Evolutionary conservation across 2,113 vertebrate genomes (phyloP), one percentile per base, ranked within the genome.

Genomic region (Hucho hucho): DNA sequence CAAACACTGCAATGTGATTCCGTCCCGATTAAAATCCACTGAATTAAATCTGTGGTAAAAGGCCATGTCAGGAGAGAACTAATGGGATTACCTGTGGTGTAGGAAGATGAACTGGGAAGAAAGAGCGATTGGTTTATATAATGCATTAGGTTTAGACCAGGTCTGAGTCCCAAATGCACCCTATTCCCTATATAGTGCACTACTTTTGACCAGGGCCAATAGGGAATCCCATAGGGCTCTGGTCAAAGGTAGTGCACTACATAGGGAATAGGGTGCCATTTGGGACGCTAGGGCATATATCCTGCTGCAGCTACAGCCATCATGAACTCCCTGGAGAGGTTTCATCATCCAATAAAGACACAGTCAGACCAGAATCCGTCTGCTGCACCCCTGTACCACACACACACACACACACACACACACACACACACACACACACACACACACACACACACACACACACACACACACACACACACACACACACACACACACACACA

Each of bases 31-130:
- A 89, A 88, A 92, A 89, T 75, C 82, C 84, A 81, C 81, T 81
- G 86, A 85, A 88, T 89, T 90, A 84, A 90, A 91, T 90, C 85
- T 84, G 80, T 87, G 85, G 89, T 87, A 90, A 91, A 91, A 91
- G 89, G 89, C 86, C 90, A 86, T 84, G 90, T 93, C 87, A 81
- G 72, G 83, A 77, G 83, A 82, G 83, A 89, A 88, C 84, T 89
- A 86, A 93, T 89, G 87, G 84, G 82, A 83, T 79, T 79, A 80
- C 71, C 49, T 79, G 80, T 75, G 37, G 46, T 22, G 75, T 67
- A 16, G 75, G 87, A 92, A 92, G 88, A 90, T 89, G 87, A 92
- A 88, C 87, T 84, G 81, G 69, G 77, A 87, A 64, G 72, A 46
- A 37, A 72, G 70, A 78, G 56, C 61, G 65, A 61, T 81, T 66